Percentiles rank a stretch among this genome's conserved stretches.
These are phyloP conservation scores for Stenolophus ochropezus DNA, from an alignment of 2,888 invertebrate genomes.

Conservation along the genomic window DNA sequence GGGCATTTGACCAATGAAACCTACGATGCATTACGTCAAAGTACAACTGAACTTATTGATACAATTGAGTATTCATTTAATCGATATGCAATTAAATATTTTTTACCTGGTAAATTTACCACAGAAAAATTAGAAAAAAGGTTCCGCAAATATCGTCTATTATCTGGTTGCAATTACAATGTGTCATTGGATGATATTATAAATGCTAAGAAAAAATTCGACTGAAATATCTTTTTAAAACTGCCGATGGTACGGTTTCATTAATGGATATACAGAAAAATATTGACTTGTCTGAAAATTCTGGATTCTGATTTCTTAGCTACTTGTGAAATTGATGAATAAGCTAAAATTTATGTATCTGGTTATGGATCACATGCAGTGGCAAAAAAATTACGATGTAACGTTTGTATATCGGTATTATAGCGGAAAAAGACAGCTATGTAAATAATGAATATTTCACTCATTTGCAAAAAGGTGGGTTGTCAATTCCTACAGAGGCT, in stretches of 20 bases:
- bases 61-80: not conserved
- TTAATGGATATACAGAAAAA: not conserved
- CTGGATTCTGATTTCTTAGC: too few species aligned
- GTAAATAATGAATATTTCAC: constrained; percentile 40
- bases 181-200: constrained; percentile 46
- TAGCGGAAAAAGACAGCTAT: not conserved
- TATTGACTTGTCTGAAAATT: not conserved
- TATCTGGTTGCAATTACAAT: constrained; percentile 61
- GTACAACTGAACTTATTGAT: not conserved
- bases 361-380: constrained; percentile 31
- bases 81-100: not conserved
- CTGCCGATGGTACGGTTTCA: not conserved
- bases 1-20: not conserved
- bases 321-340: too few species aligned
- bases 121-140: constrained; percentile 60
- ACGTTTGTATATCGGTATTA: not conserved
- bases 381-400: constrained; percentile 11
- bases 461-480: constrained; percentile 17
- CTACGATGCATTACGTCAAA: not conserved
- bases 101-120: not conserved
- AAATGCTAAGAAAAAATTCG: constrained; percentile 1
- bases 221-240: not conserved
- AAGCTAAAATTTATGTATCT: constrained; percentile 28
- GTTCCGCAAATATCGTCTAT: constrained; percentile 54
- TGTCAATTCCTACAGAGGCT: not conserved